Conservation (phyloP, 2,797 vertebrate genomes). For the Amblyopsis hoosieri region DNA sequence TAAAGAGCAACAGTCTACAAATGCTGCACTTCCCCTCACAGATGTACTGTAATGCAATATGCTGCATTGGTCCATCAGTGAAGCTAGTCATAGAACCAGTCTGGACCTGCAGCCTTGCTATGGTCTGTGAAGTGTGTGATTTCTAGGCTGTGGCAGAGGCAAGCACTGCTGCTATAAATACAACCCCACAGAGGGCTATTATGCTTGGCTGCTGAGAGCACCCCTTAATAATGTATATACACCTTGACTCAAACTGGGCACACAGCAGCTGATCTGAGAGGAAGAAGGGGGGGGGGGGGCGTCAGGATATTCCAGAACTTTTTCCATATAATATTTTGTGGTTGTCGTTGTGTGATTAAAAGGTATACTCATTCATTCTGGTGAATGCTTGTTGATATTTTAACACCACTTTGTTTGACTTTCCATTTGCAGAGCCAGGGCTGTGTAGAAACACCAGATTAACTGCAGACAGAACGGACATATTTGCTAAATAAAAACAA, state of each 20-base stretch:
- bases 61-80: conserved; percentile 11
- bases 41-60: not conserved
- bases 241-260: conserved; percentile 50
- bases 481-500: too few relatives aligned
- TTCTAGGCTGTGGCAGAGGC: conserved; percentile 48
- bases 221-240: conserved; percentile 81
- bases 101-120: conserved; percentile 19
- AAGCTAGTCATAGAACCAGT: not conserved
- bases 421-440: too few relatives aligned
- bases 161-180: conserved; percentile 78
- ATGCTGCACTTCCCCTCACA: too few relatives aligned
- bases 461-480: too few relatives aligned
- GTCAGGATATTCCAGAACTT: not conserved
- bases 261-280: conserved; percentile 29
- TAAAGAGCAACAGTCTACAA: conserved; percentile 19
- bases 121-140: conserved; percentile 51
- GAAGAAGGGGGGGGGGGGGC: not conserved
- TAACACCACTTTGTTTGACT: too few relatives aligned
- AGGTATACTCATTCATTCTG: too few relatives aligned
- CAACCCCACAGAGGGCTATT: conserved; percentile 50
- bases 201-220: conserved; percentile 63
- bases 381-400: too few relatives aligned
- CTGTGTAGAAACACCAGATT: too few relatives aligned
- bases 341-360: not conserved
- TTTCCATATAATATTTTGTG: conserved; percentile 13